Evolutionary conservation across 2,113 vertebrate species (phyloP), one percentile per base, ranked within the genome.

Genomic region (Atlantisia rogersi): DNA sequence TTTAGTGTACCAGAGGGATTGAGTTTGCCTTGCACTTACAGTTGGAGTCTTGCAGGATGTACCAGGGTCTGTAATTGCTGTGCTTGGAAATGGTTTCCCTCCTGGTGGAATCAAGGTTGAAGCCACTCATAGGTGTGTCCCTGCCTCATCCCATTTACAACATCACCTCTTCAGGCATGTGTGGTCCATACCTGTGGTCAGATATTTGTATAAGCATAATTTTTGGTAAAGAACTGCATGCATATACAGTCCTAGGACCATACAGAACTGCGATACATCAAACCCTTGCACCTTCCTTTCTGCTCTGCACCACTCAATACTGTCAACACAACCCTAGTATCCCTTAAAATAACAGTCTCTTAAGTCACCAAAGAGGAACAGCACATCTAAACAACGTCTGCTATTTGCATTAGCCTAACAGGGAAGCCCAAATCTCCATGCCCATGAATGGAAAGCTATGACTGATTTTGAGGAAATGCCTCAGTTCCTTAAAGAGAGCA

Each of bases 141-240:
- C 52, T 50, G 22, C 71, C 58, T 91, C 44, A 71, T 31, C 32
- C 53, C 22, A 21, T 50, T 55, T 77, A 40, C 31, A 88, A 9
- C 19, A 4, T 73, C 39, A 58, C 44, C 14, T 87, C 60, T 56
- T 78, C 35, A 5, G 14, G 58, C 19, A 24, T 11, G 21, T 22
- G 44, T 1, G 2, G 6, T 58, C 10, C 0, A 0, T 44, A 53
- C 20, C 39, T 29, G 48, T 2, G 3, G 31, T 21, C 59, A 88
- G 40, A 32, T 59, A 20, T 11, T 56, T 56, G 20, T 42, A 75
- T 5, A 81, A 39, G 79, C 26, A 26, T 0, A 31, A 35, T 28
- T 81, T 83, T 84, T 70, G 10, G 6, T 64, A 48, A 78, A 59
- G 46, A 48, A 77, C 5, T 11, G 10, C 1, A 1, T 55, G 31